Percentiles rank a stretch among this genome's conserved stretches.
phyloP scores from a whole-genome alignment of 2,888 invertebrate genomes.

The Elysia crispata region DNA sequence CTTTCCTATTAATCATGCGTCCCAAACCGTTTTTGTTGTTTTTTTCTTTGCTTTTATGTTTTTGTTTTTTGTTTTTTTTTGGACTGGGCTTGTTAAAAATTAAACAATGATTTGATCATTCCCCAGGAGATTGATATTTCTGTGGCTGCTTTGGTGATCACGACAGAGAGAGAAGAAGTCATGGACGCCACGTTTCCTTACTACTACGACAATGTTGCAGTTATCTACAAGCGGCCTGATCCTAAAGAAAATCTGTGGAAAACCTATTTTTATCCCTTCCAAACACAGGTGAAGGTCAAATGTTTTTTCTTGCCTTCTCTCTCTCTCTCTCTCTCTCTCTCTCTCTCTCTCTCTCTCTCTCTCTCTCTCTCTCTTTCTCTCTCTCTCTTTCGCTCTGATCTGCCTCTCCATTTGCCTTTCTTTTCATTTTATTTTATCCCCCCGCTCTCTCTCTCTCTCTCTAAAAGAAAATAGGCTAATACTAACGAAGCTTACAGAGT shows the following conservation, averaged over 20 bases:
- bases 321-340: neutral
- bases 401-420: neutral
- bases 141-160: conserved; percentile 90
- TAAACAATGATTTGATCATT: neutral
- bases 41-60: too few relatives aligned
- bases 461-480: too few relatives aligned
- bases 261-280: conserved; percentile 60
- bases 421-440: neutral
- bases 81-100: too few relatives aligned
- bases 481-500: too few relatives aligned
- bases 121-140: conserved; percentile 88
- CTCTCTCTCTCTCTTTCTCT: neutral
- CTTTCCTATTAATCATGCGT: too few relatives aligned
- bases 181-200: conserved; percentile 93
- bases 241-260: conserved; percentile 57
- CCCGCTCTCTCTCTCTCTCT: neutral
- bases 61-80: too few relatives aligned
- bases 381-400: too few relatives aligned
- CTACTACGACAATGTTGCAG: conserved; percentile 59
- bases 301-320: neutral
- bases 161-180: conserved; percentile 91
- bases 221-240: conserved; percentile 59
- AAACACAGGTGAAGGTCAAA: conserved; percentile 51
- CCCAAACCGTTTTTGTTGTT: too few relatives aligned
- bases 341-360: conserved; percentile 1